Evolutionary conservation across 1,140 invertebrate species (phyloP).

Genomic region (Brevipalpus yothersi): DNA sequence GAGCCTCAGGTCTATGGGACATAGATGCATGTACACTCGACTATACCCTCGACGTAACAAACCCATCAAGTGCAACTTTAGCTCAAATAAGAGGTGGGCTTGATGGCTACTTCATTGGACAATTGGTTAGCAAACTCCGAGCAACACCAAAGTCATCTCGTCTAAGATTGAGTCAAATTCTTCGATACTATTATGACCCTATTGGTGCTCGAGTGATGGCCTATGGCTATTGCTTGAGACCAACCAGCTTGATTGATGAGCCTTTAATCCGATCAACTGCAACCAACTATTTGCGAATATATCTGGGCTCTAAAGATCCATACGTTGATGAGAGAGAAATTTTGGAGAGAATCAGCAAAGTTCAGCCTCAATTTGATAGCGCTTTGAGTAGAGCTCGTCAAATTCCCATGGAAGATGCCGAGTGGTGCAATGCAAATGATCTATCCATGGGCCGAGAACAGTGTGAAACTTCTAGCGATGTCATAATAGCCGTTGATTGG

Average conservation of each 20-base stretch:
- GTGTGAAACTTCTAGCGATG: conserved; percentile 8
- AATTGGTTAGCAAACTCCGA: not conserved
- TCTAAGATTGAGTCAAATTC: conserved; percentile 5
- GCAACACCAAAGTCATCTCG: not conserved
- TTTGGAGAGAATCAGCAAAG: not conserved
- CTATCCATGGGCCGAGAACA: not conserved
- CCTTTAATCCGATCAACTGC: not conserved
- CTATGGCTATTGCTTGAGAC: not conserved
- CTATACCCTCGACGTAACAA: not conserved
- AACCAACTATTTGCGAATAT: not conserved
- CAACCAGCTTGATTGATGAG: not conserved
- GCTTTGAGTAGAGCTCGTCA: not conserved
- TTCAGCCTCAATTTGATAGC: not conserved
- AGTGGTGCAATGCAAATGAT: not conserved
- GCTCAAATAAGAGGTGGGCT: conserved; percentile 7
- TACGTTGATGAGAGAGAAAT: not conserved
- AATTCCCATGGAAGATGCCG: not conserved
- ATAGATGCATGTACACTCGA: not conserved
- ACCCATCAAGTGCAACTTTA: not conserved
- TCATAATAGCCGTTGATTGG: conserved; percentile 4
- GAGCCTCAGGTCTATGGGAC: conserved; percentile 5
- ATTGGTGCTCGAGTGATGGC: not conserved
- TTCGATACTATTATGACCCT: conserved; percentile 4
- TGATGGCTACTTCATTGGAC: conserved; percentile 9
- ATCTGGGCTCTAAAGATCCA: not conserved